These are phyloP conservation scores for Vidua macroura DNA, from an alignment of 2,113 vertebrate species.

Conservation along the genomic window DNA sequence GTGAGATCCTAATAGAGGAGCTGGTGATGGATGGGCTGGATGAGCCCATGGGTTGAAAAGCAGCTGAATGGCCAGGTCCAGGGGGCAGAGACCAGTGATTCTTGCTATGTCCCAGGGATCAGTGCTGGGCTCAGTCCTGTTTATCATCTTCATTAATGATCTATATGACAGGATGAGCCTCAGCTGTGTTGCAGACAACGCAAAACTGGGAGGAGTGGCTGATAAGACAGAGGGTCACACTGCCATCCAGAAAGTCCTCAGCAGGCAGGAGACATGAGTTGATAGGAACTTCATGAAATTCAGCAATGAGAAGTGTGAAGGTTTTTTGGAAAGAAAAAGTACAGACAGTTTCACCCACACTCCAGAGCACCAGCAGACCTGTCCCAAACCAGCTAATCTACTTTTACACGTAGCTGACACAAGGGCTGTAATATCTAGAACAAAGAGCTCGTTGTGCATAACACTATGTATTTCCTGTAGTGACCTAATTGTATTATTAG, in stretches of 20 bases:
- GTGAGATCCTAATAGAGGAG: neutral
- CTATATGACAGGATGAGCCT: neutral
- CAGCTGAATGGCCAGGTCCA: neutral
- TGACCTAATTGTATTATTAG: neutral
- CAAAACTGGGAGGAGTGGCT: neutral
- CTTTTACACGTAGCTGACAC: neutral
- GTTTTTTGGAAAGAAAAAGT: neutral
- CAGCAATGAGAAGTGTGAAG: neutral
- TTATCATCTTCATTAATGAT: neutral
- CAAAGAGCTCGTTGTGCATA: neutral
- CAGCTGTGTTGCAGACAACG: neutral
- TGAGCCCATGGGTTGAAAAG: neutral
- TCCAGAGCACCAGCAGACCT: neutral
- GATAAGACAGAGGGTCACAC: rapidly evolving
- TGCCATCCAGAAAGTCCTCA: neutral
- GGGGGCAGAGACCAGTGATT: neutral
- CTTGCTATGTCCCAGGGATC: neutral
- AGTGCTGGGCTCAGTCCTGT: neutral
- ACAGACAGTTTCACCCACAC: neutral
- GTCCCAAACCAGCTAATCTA: neutral
- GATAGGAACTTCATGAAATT: neutral
- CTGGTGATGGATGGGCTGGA: neutral
- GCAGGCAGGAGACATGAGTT: neutral
- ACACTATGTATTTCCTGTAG: neutral
- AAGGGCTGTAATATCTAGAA: neutral